These are phyloP conservation scores for Scolopax rusticola DNA, from an alignment of 2,797 vertebrate genomes.

Conservation along the genomic window DNA sequence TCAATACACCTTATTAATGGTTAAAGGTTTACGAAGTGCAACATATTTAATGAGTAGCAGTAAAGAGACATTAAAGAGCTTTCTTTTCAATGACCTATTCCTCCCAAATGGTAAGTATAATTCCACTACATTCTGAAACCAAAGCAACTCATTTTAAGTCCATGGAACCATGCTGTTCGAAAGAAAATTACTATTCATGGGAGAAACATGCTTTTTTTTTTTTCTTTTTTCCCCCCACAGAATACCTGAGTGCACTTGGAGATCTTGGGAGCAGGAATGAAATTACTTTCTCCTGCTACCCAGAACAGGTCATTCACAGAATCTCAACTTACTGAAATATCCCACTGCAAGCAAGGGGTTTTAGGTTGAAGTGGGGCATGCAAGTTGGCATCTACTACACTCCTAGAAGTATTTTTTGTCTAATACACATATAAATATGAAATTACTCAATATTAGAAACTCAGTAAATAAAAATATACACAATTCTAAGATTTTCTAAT, in stretches of 20 bases:
- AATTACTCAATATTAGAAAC: background rate
- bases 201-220: background rate
- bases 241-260: background rate
- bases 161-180: background rate
- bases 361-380: background rate
- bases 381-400: background rate
- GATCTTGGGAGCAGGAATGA: background rate
- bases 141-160: background rate
- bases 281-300: background rate
- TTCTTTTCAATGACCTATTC: background rate
- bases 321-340: background rate
- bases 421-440: background rate
- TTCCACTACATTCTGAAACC: background rate
- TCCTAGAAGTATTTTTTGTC: background rate
- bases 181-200: background rate
- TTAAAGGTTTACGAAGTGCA: background rate
- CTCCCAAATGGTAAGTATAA: background rate
- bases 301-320: background rate
- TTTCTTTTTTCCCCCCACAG: background rate
- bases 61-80: background rate
- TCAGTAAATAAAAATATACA: background rate
- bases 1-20: background rate
- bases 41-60: background rate
- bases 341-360: rapidly evolving
- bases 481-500: background rate